Percentiles rank a stretch among this genome's conserved stretches.
phyloP scores from a whole-genome alignment of 2,797 vertebrate genomes.

The Bradypus variegatus region DNA sequence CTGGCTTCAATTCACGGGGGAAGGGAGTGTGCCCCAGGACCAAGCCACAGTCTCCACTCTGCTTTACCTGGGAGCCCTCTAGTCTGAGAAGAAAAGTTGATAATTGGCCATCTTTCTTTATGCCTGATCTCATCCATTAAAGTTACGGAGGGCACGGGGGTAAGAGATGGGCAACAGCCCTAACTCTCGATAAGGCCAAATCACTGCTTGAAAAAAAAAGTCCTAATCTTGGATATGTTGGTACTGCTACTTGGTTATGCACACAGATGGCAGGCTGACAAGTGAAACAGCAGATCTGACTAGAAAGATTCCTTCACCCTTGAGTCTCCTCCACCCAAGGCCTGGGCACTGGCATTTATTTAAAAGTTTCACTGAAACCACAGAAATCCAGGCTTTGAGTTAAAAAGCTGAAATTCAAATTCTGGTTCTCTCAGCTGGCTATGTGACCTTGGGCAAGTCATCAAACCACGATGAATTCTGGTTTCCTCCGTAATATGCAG shows the following conservation, averaged over 20 bases:
- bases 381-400: neutral
- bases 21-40: neutral
- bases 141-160: neutral
- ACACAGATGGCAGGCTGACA: neutral
- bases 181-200: neutral
- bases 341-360: neutral
- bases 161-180: neutral
- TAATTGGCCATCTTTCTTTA: neutral
- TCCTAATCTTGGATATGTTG: neutral
- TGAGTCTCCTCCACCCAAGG: neutral
- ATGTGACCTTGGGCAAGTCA: neutral
- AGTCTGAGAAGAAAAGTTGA: neutral
- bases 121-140: neutral
- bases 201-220: neutral
- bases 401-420: neutral
- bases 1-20: neutral
- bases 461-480: neutral
- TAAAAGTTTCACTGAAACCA: neutral
- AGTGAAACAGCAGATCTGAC: neutral
- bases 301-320: neutral
- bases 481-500: neutral
- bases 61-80: neutral
- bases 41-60: neutral
- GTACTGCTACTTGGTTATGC: neutral
- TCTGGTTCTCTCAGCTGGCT: neutral